Evolutionary conservation across 2,888 invertebrate species (phyloP), one percentile per base, ranked within the genome.

Genomic region (Oscheius sp.): DNA sequence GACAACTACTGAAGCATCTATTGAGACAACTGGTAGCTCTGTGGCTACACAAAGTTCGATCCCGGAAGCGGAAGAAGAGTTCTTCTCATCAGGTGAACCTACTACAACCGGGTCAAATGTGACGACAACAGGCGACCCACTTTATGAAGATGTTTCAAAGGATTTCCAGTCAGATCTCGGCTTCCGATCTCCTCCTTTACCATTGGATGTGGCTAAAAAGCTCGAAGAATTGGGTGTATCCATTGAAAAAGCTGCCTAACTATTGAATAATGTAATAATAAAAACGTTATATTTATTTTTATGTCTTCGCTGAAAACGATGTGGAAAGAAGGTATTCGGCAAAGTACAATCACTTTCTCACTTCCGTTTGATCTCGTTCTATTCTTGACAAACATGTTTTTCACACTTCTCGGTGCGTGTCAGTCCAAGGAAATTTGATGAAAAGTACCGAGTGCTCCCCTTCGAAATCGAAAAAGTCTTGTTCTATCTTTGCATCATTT

Each of bases 131-230:
- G 29, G 29, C 47, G 63, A 37, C 35, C 11, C 63, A 29, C 32
- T 63, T 29, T 21, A 29, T 48, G 42, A 42, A 63, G 62, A 62
- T 5, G 10, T 62, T 62, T 42, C 42, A 21, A 63, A 63, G 5
- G 32, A n/a, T 21, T 63, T 63, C 63, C 63, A 63, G 21, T 37
- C 63, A 21, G 53, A 55, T 68, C 5, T 68, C 7, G 70, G 70
- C 1, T 58, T 70, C 48, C 58, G 70, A 13, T 29, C 59, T 47
- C 70, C 70, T 21, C 70, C 70, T 7, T 32, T 70, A 7, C 70
- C 70, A 1, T 32, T 59, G n/a, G 59, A 70, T 33, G 47, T 70
- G 2, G 48, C 33, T 29, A 70, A 70, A 29, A 70, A 58, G 42
- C 50, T 70, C 11, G 33, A 58, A 10, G 70, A 70, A 59, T 11